Base-by-base conservation (phyloP, 2,797 vertebrate species). In the Myotis planiceps region DNA sequence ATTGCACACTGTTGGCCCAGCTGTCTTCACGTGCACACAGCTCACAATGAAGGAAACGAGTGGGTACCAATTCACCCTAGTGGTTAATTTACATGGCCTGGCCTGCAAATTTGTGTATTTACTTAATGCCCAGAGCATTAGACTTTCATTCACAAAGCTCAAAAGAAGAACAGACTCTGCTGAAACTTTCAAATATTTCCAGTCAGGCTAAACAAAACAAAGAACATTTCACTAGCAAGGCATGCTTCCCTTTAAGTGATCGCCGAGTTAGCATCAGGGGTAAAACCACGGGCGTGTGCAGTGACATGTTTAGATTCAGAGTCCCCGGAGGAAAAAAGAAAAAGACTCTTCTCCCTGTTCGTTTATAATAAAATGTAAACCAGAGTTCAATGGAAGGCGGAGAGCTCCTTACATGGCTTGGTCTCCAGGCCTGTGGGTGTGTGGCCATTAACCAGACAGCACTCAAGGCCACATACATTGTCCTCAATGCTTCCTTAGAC, bases 111-210 rank as follows among this genome's bases (percentile, higher is more conserved):
- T 60, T 82, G 42, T 68, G 1, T 82, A 74, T 96, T 95, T 94
- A 93, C 80, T 85, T 95, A 90, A 85, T 45, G 84, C 72, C 74
- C 5, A 27, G 45, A 71, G 45, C 60, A 82, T 58, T 88, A 9
- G 18, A 76, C 87, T 92, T 94, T 96, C 94, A 97, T 85, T 96
- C 94, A 96, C 93, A 82, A 95, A 92, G 71, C 90, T 96, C 19
- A 63, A 95, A 95, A 95, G 92, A 96, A 80, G 72, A 92, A 86
- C 84, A 94, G 93, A 75, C 23, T 37, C 29, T 23, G 6, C 93
- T 85, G 82, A 90, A 85, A 86, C 94, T 88, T 92, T 93, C 95
- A 97, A 69, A 94, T 88, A 92, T 65, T 85, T 95, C 81, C 92
- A 85, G 76, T 29, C 72, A 85, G 55, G 89, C 68, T 96, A 97